Conservation (phyloP, 2,797 vertebrate genomes). For the Galaxias olidus region DNA sequence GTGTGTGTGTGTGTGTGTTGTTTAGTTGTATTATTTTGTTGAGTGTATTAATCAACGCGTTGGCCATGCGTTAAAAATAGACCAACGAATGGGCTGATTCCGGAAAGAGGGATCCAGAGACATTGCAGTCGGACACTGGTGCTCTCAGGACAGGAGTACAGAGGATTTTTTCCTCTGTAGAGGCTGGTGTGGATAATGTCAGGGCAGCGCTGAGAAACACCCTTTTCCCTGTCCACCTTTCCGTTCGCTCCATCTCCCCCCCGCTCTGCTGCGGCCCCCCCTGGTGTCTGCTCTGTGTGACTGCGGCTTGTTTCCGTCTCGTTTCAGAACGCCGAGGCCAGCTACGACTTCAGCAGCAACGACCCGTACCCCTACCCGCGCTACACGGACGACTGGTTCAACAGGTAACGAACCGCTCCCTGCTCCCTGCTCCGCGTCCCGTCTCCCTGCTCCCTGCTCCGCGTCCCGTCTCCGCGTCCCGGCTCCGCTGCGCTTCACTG, state of each 20-base stretch:
- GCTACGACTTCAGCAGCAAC: constrained; percentile 99
- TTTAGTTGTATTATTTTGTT: not conserved
- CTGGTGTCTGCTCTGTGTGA: not conserved
- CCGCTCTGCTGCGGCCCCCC: constrained; percentile 5
- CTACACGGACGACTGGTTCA: constrained; percentile 99
- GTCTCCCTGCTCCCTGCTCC: no score
- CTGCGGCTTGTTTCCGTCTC: constrained; percentile 43
- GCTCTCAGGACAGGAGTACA: not conserved
- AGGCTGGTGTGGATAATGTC: constrained; percentile 34
- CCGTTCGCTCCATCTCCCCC: no score
- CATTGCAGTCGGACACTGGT: no score
- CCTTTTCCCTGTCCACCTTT: constrained; percentile 9
- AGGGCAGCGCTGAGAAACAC: constrained; percentile 20
- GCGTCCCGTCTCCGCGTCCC: no score
- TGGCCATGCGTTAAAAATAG: not conserved
- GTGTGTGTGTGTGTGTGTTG: constrained; percentile 3
- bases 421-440: not conserved
- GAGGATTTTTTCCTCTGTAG: not conserved
- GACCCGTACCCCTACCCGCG: constrained; percentile 97
- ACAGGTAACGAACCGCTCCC: constrained; percentile 84
- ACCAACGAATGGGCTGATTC: no score
- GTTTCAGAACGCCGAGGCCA: constrained; percentile 96
- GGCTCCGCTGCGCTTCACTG: no score
- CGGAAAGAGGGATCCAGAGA: no score
- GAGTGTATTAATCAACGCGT: not conserved